Conservation (phyloP, 1,140 invertebrate species). For the Chlorops oryzae region DNA sequence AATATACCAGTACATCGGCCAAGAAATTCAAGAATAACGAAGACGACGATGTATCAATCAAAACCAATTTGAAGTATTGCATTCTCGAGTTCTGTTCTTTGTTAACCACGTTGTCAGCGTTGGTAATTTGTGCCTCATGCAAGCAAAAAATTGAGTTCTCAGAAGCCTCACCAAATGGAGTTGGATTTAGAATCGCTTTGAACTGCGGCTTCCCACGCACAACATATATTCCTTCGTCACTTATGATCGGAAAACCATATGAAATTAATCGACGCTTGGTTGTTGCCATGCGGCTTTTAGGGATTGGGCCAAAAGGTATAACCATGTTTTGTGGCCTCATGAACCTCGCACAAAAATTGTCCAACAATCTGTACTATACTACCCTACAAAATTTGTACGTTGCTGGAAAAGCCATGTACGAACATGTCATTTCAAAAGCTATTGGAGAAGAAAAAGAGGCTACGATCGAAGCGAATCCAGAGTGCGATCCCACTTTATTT, state of each 20-base stretch:
- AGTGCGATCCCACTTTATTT: too few species aligned
- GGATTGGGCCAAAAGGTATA: conserved; percentile 23
- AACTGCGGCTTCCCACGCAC: conserved; percentile 10
- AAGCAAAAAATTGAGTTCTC: background rate
- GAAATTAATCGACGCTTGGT: conserved; percentile 16
- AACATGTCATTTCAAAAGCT: too few species aligned
- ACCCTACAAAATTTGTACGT: too few species aligned
- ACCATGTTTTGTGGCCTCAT: conserved; percentile 25
- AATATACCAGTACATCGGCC: too few species aligned
- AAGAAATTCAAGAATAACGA: too few species aligned
- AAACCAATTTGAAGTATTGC: too few species aligned
- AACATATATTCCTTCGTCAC: conserved; percentile 14
- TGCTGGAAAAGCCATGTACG: too few species aligned
- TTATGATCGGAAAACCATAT: conserved; percentile 7
- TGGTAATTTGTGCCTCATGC: background rate
- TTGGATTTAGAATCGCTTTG: conserved; percentile 20
- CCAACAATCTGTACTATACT: conserved; percentile 15
- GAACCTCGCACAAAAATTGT: conserved; percentile 21
- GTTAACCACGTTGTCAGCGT: too few species aligned
- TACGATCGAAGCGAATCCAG: too few species aligned
- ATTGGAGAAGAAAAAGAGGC: too few species aligned
- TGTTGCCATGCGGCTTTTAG: conserved; percentile 24
- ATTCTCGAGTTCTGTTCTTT: background rate
- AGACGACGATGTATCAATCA: too few species aligned
- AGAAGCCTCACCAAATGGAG: too few species aligned